Evolutionary conservation across 2,113 vertebrate genomes (phyloP), one percentile per base, ranked within the genome.

Genomic region (Pomatorhinus ruficollis): DNA sequence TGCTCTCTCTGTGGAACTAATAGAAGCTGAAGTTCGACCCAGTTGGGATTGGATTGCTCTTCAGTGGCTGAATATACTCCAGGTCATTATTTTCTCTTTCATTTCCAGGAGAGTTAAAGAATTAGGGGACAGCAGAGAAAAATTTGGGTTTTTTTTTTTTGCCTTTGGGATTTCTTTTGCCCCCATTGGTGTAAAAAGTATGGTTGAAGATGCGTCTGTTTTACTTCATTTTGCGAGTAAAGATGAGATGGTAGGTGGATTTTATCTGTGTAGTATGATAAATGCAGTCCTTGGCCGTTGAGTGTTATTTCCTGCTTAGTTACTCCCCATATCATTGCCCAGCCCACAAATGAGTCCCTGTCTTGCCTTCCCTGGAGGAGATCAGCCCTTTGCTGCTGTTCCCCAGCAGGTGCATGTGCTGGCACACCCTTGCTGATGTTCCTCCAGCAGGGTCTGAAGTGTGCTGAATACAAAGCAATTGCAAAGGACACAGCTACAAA

Each of bases 211-310:
- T 24, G 7, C 15, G 3, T 28, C 13, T 9, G 7, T n/a, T 74
- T 50, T 28, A 8, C 17, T 45, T 33, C n/a, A 0, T 77, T 52
- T 79, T 72, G 44, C 2, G 10, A 66, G 37, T 59, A 13, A 66
- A 65, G 54, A 31, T 47, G 63, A 76, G 39, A 5, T 15, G 17
- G 1, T 24, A 45, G 13, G n/a, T 30, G 39, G 19, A 20, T 69
- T 78, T 53, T 15, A 10, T 78, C 33, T 28, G 54, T 28, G 63
- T 45, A 28, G 12, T 33, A 28, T 0, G 1, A 33, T 11, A 39
- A 61, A 52, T 24, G 15, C 33, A 23, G 40, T 33, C 40, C 28
- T 47, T 23, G 6, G 21, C 16, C 0, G 0, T 1, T 6, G 12
- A 28, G 35, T 35, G 7, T 35, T 54, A 27, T 27, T 47, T 85